phyloP scores from a whole-genome alignment of 2,113 vertebrate genomes.

The Microtus montanus region DNA sequence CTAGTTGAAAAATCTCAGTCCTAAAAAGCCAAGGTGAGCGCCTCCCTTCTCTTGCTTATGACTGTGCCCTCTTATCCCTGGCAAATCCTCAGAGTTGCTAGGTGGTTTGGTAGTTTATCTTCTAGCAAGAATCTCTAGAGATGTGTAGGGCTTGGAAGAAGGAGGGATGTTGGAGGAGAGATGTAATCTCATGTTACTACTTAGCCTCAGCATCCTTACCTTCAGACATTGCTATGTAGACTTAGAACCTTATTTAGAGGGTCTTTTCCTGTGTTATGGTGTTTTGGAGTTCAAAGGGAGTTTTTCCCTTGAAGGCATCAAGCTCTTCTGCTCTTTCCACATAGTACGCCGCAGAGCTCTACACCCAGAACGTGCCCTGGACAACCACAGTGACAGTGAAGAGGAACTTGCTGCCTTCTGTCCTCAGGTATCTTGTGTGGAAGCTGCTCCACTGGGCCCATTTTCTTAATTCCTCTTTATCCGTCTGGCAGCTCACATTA shows the following conservation, averaged over 20 bases:
- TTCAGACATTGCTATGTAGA: not conserved
- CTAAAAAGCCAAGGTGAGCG: not conserved
- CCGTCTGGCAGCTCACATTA: not conserved
- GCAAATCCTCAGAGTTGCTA: not conserved
- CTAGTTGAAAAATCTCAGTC: not conserved
- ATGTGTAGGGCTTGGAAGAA: not conserved
- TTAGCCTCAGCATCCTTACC: not conserved
- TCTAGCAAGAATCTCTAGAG: not conserved
- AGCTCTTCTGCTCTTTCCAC: constrained; percentile 58
- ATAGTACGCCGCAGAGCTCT: constrained; percentile 86
- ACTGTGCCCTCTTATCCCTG: not conserved
- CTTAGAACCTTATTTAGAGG: not conserved
- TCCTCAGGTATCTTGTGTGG: constrained; percentile 87
- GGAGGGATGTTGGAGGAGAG: not conserved
- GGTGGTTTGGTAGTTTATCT: not conserved
- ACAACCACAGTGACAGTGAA: constrained; percentile 92
- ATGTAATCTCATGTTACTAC: not conserved
- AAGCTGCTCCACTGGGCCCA: not conserved
- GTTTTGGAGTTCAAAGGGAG: not conserved
- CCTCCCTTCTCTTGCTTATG: not conserved
- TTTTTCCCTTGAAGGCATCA: not conserved
- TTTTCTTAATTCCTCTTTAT: not conserved
- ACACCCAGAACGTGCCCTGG: constrained; percentile 74
- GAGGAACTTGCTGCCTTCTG: constrained; percentile 97
- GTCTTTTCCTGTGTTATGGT: not conserved